phyloP scores from a whole-genome alignment of 2,113 vertebrate species.

The Antennarius striatus region DNA sequence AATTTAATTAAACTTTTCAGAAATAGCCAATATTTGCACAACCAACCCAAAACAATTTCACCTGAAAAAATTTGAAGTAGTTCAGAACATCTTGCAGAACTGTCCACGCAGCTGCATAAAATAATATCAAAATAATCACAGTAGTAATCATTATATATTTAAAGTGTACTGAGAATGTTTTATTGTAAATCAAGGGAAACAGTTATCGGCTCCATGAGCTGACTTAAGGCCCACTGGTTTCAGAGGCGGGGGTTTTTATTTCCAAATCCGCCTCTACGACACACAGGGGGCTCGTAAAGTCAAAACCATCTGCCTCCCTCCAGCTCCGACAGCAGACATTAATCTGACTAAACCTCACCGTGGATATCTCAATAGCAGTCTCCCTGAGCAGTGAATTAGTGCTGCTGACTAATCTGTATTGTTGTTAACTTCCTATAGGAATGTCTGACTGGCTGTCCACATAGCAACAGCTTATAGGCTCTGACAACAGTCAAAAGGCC shows the following conservation, averaged over 20 bases:
- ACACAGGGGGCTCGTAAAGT: slow-evolving; percentile 44
- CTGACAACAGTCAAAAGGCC: slow-evolving; percentile 27
- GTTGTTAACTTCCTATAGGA: slow-evolving; percentile 63
- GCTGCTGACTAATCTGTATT: slow-evolving; percentile 60
- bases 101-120: too few species aligned
- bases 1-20: too few species aligned
- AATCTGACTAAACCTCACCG: slow-evolving; percentile 62
- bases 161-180: neutral
- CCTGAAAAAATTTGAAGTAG: too few species aligned
- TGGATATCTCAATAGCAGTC: slow-evolving; percentile 61
- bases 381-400: slow-evolving; percentile 59
- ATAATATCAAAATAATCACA: neutral
- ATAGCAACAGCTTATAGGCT: slow-evolving; percentile 42
- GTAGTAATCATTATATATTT: neutral
- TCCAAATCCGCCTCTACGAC: slow-evolving; percentile 51
- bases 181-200: slow-evolving; percentile 30
- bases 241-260: slow-evolving; percentile 47
- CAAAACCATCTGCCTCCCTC: slow-evolving; percentile 25
- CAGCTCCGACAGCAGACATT: slow-evolving; percentile 38
- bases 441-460: slow-evolving; percentile 38
- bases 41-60: neutral
- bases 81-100: too few species aligned
- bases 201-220: slow-evolving; percentile 27
- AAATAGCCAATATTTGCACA: neutral
- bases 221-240: slow-evolving; percentile 36